Percentiles rank a stretch among this genome's conserved stretches.
Evolutionary conservation across 1,140 invertebrate species (phyloP).

Genomic region (Solenopsis fugax): DNA sequence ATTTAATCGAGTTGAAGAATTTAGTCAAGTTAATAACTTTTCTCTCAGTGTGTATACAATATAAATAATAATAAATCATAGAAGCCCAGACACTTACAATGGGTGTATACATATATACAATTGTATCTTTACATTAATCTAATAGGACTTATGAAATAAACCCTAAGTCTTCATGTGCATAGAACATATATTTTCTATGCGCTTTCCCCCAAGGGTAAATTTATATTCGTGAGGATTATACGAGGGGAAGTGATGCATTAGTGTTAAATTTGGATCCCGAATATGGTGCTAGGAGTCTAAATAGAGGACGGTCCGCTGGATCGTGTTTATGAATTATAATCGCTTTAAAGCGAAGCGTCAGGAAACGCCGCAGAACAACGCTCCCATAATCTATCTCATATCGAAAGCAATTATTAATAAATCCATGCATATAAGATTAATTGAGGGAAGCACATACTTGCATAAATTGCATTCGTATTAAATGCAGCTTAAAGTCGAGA

Average conservation of each 20-base stretch:
- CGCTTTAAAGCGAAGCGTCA: slow-evolving; percentile 60
- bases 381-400: slow-evolving; percentile 45
- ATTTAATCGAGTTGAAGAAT: too few species aligned
- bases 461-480: neutral
- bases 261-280: slow-evolving; percentile 61
- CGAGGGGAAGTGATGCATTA: slow-evolving; percentile 56
- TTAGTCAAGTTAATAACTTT: too few species aligned
- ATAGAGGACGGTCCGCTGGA: slow-evolving; percentile 52
- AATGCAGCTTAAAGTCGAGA: neutral
- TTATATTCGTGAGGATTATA: slow-evolving; percentile 59
- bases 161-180: neutral
- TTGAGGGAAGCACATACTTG: neutral
- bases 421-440: slow-evolving; percentile 42
- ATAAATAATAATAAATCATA: too few species aligned
- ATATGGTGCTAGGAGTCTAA: slow-evolving; percentile 46
- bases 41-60: too few species aligned
- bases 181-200: neutral
- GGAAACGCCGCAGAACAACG: slow-evolving; percentile 33
- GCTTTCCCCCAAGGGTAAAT: slow-evolving; percentile 57
- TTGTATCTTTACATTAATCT: neutral
- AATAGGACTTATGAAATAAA: neutral
- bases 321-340: slow-evolving; percentile 62
- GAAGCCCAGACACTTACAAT: too few species aligned
- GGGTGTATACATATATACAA: too few species aligned
- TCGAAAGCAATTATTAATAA: slow-evolving; percentile 52